phyloP scores from a whole-genome alignment of 2,797 vertebrate species.

The Cossypha caffra region DNA sequence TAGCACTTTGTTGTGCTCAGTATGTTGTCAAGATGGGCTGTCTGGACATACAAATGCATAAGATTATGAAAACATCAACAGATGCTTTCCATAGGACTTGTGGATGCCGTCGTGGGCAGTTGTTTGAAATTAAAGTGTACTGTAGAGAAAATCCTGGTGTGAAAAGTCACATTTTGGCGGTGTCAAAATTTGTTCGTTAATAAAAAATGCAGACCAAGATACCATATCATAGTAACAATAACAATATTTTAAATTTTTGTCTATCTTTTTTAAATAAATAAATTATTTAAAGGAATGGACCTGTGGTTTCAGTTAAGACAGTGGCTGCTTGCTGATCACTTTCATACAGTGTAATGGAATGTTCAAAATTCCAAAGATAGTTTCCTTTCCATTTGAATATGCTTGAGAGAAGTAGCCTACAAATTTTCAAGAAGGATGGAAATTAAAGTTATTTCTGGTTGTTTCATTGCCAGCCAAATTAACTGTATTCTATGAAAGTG shows the following conservation, averaged over 20 bases:
- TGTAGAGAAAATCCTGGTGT: not conserved
- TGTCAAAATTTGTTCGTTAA: not conserved
- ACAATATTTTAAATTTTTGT: not conserved
- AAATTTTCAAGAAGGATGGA: not conserved
- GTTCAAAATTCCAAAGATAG: not conserved
- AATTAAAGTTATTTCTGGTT: not conserved
- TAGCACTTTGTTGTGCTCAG: not conserved
- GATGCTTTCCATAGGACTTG: not conserved
- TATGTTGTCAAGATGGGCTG: not conserved
- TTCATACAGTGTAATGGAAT: not conserved
- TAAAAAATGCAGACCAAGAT: not conserved
- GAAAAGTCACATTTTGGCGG: not conserved
- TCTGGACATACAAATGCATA: not conserved
- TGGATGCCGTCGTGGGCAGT: not conserved
- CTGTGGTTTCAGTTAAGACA: not conserved
- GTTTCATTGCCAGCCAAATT: not conserved
- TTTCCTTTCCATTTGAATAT: not conserved
- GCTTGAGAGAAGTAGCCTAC: not conserved
- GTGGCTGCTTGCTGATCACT: not conserved
- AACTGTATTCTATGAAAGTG: not conserved
- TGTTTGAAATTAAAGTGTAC: not conserved
- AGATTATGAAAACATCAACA: not conserved
- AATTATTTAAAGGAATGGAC: not conserved
- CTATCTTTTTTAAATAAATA: not conserved
- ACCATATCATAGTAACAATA: not conserved